phyloP scores from a whole-genome alignment of 2,113 vertebrate species.

The Rhabdornis inornatus region DNA sequence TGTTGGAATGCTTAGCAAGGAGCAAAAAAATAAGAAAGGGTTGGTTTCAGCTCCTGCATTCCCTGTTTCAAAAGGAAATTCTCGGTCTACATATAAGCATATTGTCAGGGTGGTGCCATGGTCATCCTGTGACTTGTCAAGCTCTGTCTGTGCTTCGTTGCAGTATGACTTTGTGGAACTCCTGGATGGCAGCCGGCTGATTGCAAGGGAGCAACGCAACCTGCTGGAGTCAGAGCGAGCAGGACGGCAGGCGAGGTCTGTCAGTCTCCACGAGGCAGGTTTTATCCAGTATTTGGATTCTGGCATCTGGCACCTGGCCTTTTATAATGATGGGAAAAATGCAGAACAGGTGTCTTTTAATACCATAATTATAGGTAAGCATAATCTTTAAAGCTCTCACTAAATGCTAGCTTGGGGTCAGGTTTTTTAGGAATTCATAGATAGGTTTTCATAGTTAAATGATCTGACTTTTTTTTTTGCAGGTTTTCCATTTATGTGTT shows the following conservation, averaged over 20 bases:
- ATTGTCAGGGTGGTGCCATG: not conserved
- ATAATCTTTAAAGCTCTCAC: not conserved
- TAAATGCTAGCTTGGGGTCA: not conserved
- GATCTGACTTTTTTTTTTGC: not conserved
- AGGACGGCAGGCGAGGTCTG: slow-evolving; percentile 77
- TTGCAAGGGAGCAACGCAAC: slow-evolving; percentile 88
- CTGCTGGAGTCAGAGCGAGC: slow-evolving; percentile 77
- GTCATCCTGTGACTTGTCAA: not conserved
- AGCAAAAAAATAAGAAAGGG: not conserved
- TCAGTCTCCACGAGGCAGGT: slow-evolving; percentile 91
- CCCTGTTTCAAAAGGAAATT: not conserved
- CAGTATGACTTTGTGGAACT: slow-evolving; percentile 99
- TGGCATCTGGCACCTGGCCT: slow-evolving; percentile 97
- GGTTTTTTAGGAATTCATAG: not conserved
- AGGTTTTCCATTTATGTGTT: not conserved
- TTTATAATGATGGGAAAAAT: slow-evolving; percentile 96
- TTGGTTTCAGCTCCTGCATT: not conserved
- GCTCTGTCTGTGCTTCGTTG: not conserved
- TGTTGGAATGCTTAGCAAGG: not conserved
- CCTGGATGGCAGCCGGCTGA: slow-evolving; percentile 92
- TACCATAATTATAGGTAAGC: slow-evolving; percentile 92
- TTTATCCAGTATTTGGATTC: slow-evolving; percentile 97
- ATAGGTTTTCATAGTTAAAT: not conserved
- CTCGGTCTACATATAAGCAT: not conserved
- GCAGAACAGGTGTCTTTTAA: slow-evolving; percentile 91